Base-by-base conservation (phyloP, 1,140 invertebrate species). In the Glossosoma conforme region DNA sequence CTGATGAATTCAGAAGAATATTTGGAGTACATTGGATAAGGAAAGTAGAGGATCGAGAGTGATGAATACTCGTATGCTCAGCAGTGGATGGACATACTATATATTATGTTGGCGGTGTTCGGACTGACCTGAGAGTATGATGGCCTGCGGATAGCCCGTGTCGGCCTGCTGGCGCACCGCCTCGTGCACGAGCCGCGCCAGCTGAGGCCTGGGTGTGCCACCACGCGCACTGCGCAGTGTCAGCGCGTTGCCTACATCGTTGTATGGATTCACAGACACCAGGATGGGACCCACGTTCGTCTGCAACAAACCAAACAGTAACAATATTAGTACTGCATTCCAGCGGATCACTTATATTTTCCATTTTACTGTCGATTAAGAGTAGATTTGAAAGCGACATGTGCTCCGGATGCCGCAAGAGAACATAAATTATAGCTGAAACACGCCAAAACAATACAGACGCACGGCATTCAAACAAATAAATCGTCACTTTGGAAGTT, bases 141-240 rank as follows among this genome's bases (percentile, higher is more conserved):
- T 91, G 36, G 92, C 91, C 73, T 97, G 93, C 13, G 93, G 92
- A 72, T 94, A 93, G 47, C 90, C 91, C 41, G 90, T 93, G 75
- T 95, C 92, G 21, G 86, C 86, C 72, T 95, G 91, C 68, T 95
- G 92, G 56, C 91, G 78, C 37, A 96, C 89, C 6, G 92, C 91
- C 72, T 94, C 91, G 67, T 89, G 85, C 20, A 96, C 91, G 10
- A 95, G 87, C 65, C 84, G 84, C 59, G 89, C 83, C 45, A 96
- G 75, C 63, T 93, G 1, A 82, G 79, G 52, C 79, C 82, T 61
- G 85, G 73, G 67, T 33, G 52, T 55, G 2, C 56, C 14, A 77
- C 72, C 40, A 57, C 88, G 82, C 49, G 90, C 91, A 61, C 89
- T 92, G 56, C 84, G 83, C 62, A 95, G 78, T 42, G 91, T 94